Percentiles rank a stretch among this genome's conserved stretches.
These are phyloP conservation scores for Seriola rivoliana DNA, from an alignment of 2,113 vertebrate species.

Conservation along the genomic window DNA sequence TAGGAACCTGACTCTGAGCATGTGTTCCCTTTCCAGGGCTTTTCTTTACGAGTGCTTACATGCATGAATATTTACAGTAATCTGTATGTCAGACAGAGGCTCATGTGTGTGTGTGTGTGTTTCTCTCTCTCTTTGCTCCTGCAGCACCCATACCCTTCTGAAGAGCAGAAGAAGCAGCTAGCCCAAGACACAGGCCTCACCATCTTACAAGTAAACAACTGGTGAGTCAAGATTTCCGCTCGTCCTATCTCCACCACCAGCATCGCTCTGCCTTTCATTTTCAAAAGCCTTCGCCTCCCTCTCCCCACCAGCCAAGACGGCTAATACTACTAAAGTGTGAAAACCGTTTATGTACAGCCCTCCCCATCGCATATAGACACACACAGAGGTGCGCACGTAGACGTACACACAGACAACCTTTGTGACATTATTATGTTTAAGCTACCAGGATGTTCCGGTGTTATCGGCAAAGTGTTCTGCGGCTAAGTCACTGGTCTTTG, in stretches of 20 bases:
- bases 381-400: slow-evolving; percentile 8
- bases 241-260: slow-evolving; percentile 84
- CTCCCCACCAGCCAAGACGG: slow-evolving; percentile 65
- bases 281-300: slow-evolving; percentile 76
- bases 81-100: slow-evolving; percentile 49
- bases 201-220: slow-evolving; percentile 99
- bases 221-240: slow-evolving; percentile 91
- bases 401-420: slow-evolving; percentile 69
- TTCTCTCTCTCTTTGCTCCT: slow-evolving; percentile 71
- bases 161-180: slow-evolving; percentile 99
- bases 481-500: slow-evolving; percentile 79
- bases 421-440: slow-evolving; percentile 69
- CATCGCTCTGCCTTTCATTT: slow-evolving; percentile 77
- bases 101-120: slow-evolving; percentile 51
- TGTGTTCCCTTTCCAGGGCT: slow-evolving; percentile 11
- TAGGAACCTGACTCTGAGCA: slow-evolving; percentile 34
- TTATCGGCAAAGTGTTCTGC: slow-evolving; percentile 79
- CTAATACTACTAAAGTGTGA: slow-evolving; percentile 80
- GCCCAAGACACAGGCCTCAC: slow-evolving; percentile 99
- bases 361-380: slow-evolving; percentile 47
- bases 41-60: slow-evolving; percentile 24
- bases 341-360: slow-evolving; percentile 81
- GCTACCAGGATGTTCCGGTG: slow-evolving; percentile 78
- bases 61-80: slow-evolving; percentile 52
- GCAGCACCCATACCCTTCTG: slow-evolving; percentile 99